Evolutionary conservation across 2,797 vertebrate species (phyloP), one percentile per base, ranked within the genome.

Genomic region (Darevskia nairensis): DNA sequence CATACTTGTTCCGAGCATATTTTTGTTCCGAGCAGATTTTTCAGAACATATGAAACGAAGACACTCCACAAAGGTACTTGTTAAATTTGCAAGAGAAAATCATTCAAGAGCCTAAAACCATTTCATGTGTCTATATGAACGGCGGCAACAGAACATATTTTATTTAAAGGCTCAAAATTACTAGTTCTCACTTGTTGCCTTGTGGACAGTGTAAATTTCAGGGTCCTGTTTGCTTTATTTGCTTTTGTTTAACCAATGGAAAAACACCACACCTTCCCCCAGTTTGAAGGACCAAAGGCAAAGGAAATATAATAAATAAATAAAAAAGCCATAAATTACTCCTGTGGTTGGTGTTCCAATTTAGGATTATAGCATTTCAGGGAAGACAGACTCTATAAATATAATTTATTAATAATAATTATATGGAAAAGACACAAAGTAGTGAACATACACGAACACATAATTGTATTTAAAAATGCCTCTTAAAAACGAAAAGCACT

Each of bases 391-490:
- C 88, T 68, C 46, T 68, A 90, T 5, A 92, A 93, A 91, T 86
- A 90, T 77, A 91, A 93, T 82, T 91, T 91, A 90, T 84, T 92
- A 92, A 86, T 92, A 92, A 86, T 89, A 90, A 85, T 85, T 94
- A 86, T 78, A 83, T 46, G 90, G 78, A 71, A 76, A 88, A 87
- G 85, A 75, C 64, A 76, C 32, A 69, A 85, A 81, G 39, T 61
- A 80, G 86, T 87, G 39, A 92, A 0, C 86, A 69, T 6, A 91
- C 64, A 8, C 90, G 89, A 59, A 81, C 59, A 74, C 9, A 72
- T 15, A 64, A 46, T 29, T 17, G 39, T 23, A 55, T 85, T 71
- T 59, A 82, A 84, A 79, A 84, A 61, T 64, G 50, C 64, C 23
- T 39, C 74, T 27, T 61, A 92, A 93, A 89, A 80, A 90, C 85